phyloP scores from a whole-genome alignment of 2,797 vertebrate genomes.

The Melanogrammus aeglefinus region DNA sequence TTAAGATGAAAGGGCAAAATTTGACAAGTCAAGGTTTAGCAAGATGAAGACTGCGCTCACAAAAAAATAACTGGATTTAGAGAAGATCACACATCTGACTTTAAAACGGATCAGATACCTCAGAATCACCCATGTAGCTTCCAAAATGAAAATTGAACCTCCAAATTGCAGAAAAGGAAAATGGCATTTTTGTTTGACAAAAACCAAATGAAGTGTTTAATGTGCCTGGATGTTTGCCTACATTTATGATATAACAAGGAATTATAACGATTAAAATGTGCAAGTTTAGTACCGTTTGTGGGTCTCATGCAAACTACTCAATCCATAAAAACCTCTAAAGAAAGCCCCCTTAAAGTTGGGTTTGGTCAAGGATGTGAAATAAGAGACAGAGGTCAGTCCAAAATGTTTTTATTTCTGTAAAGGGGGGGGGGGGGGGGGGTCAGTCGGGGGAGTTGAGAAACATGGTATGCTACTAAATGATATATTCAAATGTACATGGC shows the following conservation, averaged over 20 bases:
- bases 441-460: conserved; percentile 69
- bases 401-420: conserved; percentile 80
- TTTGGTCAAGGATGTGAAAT: conserved; percentile 21
- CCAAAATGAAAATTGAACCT: not conserved
- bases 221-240: not conserved
- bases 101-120: not conserved
- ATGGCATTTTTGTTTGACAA: not conserved
- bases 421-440: conserved; percentile 44
- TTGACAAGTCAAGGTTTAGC: not conserved
- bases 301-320: not conserved
- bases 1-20: not conserved
- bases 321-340: not conserved
- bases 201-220: not conserved
- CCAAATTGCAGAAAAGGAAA: not conserved
- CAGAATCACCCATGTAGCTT: not conserved
- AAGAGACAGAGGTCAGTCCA: conserved; percentile 57
- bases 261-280: not conserved
- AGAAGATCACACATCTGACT: not conserved
- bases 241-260: not conserved
- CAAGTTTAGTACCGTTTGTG: not conserved
- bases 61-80: not conserved
- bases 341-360: not conserved
- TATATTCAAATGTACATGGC: conserved; percentile 82
- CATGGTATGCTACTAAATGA: conserved; percentile 77
- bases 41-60: not conserved